Conservation (phyloP, 2,113 vertebrate species). For the Meriones unguiculatus region DNA sequence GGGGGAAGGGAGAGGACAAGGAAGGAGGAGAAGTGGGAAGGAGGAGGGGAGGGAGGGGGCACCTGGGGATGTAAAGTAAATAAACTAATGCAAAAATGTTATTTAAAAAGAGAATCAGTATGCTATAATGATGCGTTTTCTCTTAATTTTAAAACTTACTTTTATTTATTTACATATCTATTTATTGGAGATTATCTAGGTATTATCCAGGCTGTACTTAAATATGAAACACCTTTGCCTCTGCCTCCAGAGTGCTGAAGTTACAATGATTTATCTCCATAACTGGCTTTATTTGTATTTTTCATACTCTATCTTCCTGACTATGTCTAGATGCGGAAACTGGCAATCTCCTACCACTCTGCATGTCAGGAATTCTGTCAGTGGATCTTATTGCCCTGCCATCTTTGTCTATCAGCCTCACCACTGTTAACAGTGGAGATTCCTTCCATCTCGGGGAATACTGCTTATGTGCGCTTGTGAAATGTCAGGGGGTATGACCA, state of each 20-base stretch:
- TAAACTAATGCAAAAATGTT: not conserved
- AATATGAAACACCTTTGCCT: not conserved
- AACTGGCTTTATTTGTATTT: not conserved
- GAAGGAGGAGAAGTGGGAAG: no score
- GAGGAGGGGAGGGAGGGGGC: no score
- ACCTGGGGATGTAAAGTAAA: no score
- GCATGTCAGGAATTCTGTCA: not conserved
- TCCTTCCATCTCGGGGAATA: not conserved
- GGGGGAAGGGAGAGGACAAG: no score
- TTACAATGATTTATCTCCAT: not conserved
- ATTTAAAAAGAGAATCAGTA: not conserved
- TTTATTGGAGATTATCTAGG: not conserved
- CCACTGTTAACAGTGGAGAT: not conserved
- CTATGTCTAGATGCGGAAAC: not conserved
- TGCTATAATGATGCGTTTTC: not conserved
- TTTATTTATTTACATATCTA: not conserved
- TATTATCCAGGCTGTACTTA: not conserved
- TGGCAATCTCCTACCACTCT: not conserved
- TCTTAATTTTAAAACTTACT: not conserved
- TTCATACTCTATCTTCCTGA: not conserved
- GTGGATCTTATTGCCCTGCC: constrained; percentile 7
- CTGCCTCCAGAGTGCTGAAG: not conserved
- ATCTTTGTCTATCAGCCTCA: not conserved
- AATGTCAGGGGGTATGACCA: constrained; percentile 54
- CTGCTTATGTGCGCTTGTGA: constrained; percentile 23